Base-by-base conservation (phyloP, 1,140 invertebrate species). In the Zaprionus nigranus region DNA sequence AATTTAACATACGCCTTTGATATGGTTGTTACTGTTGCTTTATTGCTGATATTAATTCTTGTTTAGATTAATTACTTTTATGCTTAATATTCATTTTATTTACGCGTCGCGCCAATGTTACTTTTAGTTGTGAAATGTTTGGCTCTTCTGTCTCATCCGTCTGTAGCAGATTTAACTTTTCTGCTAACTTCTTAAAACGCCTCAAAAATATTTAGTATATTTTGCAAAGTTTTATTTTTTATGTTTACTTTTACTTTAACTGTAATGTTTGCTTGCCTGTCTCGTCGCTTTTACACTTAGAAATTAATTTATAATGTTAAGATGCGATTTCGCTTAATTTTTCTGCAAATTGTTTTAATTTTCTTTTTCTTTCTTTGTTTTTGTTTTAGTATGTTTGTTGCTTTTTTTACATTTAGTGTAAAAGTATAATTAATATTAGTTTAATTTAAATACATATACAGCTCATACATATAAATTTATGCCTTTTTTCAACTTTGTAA, bases 1-100 rank as follows among this genome's bases (percentile, higher is more conserved):
- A 81, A 90, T 90, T 79, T 90, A 90, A 90, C 85, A 90, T 91
- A 91, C 88, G 88, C 88, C 87, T 87, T 91, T 91, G 88, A 91
- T 91, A 91, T 91, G 88, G 88, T 91, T 91, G 88, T 87, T 91
- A 73, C 72, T 82, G 87, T 91, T 91, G 88, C 88, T 91, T 83
- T 91, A 91, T 91, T 91, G 88, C 88, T 91, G 88, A 91, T 91
- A 91, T 88, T 51, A 51, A 51, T 51, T 51, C 46, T 24, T 49
- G 51, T 83, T 63, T 73, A 71, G 62, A 84, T 78, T 82, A 75
- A 69, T 72, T 66, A 51, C 15, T 46, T 30, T 28, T 82, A 66
- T 75, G 54, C 40, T 75, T 38, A 43, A 15, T 72, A 74, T 71
- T 72, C 46, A 65, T 75, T 82, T 87, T 34, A 63, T 79, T 81